A percentile compares a stretch with the other conserved stretches of the same genome.
Conservation (phyloP, 1,140 invertebrate species). For the Drusus annulatus region DNA sequence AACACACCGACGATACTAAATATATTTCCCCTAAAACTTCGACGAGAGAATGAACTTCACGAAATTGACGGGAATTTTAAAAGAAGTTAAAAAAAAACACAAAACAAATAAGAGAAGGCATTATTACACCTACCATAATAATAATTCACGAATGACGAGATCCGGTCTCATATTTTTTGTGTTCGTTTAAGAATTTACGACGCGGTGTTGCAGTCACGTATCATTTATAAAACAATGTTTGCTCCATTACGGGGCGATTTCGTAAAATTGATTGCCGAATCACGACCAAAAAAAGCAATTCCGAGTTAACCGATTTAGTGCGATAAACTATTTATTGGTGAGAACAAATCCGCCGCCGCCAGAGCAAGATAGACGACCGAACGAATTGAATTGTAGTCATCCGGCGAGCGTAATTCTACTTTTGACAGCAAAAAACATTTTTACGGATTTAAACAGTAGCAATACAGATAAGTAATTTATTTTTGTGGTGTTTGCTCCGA, state of each 20-base stretch:
- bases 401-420: conserved; percentile 23
- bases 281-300: conserved; percentile 41
- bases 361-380: conserved; percentile 25
- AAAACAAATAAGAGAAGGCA: not conserved
- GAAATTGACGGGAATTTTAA: no score
- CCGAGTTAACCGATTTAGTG: conserved; percentile 42
- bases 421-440: conserved; percentile 28
- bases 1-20: no score
- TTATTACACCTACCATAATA: no score
- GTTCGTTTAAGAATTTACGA: conserved; percentile 3
- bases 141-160: not conserved
- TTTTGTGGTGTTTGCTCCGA: conserved; percentile 17
- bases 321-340: conserved; percentile 49
- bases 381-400: conserved; percentile 35
- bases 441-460: conserved; percentile 25
- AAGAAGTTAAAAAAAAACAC: no score
- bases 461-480: conserved; percentile 30
- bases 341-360: conserved; percentile 33
- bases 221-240: conserved; percentile 42
- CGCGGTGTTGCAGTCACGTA: conserved; percentile 48
- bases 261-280: conserved; percentile 45
- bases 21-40: no score
- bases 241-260: conserved; percentile 39
- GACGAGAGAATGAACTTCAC: no score
- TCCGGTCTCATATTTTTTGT: conserved; percentile 17